Evolutionary conservation across 2,113 vertebrate genomes (phyloP).

Genomic region (Grus americana): DNA sequence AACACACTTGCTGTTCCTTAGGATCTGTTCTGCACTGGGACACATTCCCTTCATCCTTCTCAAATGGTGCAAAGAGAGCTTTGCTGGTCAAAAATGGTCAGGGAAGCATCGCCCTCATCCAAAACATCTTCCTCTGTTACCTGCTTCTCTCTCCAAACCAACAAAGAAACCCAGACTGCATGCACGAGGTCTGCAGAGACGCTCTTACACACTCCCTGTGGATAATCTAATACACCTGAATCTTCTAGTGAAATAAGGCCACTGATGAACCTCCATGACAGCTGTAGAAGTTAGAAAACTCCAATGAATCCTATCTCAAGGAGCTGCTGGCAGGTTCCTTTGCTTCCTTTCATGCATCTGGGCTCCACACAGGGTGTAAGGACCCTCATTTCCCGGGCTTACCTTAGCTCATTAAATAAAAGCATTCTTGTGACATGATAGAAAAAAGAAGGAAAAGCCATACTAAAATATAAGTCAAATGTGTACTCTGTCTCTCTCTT

Average conservation of each 20-base stretch:
- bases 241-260: background rate
- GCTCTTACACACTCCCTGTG: background rate
- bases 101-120: background rate
- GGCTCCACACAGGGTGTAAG: accelerated
- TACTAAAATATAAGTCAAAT: background rate
- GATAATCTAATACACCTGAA: background rate
- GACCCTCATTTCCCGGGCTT: background rate
- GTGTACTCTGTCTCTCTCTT: background rate
- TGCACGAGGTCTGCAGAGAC: background rate
- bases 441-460: background rate
- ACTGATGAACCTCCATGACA: background rate
- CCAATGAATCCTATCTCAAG: background rate
- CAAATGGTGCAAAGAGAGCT: background rate
- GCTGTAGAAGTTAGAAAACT: background rate
- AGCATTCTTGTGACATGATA: background rate
- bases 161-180: background rate
- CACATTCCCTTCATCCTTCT: background rate
- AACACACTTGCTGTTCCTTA: background rate
- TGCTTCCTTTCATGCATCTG: background rate
- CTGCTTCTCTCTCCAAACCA: background rate
- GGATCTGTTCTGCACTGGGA: background rate
- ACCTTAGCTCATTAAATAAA: background rate
- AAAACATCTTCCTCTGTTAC: background rate
- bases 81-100: background rate
- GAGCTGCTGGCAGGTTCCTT: background rate